Conservation (phyloP, 2,888 invertebrate species). For the Ophraella communa region DNA sequence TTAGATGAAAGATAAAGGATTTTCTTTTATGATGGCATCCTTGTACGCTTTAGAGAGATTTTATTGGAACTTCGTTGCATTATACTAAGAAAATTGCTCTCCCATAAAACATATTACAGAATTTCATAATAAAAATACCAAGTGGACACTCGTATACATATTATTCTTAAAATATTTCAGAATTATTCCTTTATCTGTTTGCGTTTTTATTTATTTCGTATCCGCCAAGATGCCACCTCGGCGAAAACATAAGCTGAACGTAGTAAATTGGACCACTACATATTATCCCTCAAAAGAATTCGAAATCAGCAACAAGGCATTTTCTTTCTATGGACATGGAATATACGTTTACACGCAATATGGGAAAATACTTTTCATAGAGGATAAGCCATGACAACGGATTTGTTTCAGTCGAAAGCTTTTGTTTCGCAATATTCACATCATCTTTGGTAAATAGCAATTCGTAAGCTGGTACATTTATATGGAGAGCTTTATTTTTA, state of each 20-base stretch:
- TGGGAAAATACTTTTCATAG: slow-evolving; percentile 18
- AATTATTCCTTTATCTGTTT: no score
- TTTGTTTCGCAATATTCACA: slow-evolving; percentile 6
- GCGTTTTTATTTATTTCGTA: no score
- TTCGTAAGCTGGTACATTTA: no score
- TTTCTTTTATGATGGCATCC: background rate
- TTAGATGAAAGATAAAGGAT: background rate
- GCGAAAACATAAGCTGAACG: background rate
- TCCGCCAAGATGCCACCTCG: background rate
- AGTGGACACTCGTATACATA: no score
- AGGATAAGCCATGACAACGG: slow-evolving; percentile 20
- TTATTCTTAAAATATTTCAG: no score
- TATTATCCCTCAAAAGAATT: slow-evolving; percentile 20
- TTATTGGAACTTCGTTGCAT: background rate
- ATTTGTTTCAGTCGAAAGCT: slow-evolving; percentile 13
- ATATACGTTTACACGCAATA: slow-evolving; percentile 20
- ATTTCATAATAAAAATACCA: no score
- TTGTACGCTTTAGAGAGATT: background rate
- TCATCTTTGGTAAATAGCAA: background rate
- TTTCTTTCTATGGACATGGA: slow-evolving; percentile 19
- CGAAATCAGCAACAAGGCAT: slow-evolving; percentile 18
- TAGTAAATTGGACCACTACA: slow-evolving; percentile 13
- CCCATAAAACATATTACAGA: no score
- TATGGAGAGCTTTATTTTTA: no score
- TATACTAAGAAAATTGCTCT: no score